Percentiles rank a stretch among this genome's conserved stretches.
These are phyloP conservation scores for Menura novaehollandiae DNA, from an alignment of 2,113 vertebrate species.

Conservation along the genomic window DNA sequence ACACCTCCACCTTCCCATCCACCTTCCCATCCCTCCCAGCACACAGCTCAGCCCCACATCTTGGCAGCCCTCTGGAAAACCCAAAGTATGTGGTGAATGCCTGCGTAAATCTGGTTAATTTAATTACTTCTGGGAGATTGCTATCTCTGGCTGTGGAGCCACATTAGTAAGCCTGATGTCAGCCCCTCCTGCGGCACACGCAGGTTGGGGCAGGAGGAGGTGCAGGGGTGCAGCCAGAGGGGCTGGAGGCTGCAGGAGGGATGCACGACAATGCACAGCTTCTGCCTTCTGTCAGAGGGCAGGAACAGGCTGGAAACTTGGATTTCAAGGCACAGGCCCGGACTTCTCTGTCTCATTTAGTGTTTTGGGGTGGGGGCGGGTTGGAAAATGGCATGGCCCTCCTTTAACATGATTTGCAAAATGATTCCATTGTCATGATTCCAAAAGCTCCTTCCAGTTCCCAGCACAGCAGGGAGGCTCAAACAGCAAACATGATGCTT, in stretches of 20 bases:
- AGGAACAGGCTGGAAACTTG: background rate
- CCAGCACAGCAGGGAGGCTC: background rate
- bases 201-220: constrained; percentile 65
- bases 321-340: background rate
- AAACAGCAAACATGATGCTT: rapidly evolving
- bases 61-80: constrained; percentile 10
- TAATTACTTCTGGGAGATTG: constrained; percentile 50
- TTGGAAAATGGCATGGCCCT: background rate
- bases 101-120: constrained; percentile 15
- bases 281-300: background rate
- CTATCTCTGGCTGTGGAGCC: constrained; percentile 44
- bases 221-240: background rate
- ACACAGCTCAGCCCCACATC: background rate
- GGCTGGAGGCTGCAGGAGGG: constrained; percentile 37
- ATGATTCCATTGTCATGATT: background rate
- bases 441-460: background rate
- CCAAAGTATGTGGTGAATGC: constrained; percentile 2
- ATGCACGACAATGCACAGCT: background rate
- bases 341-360: background rate
- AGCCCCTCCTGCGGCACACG: constrained; percentile 54
- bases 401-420: background rate
- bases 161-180: constrained; percentile 41
- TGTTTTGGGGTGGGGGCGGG: rapidly evolving
- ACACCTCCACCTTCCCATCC: background rate
- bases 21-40: background rate